Evolutionary conservation across 2,797 vertebrate genomes (phyloP), one percentile per base, ranked within the genome.

Genomic region (Anableps anableps): DNA sequence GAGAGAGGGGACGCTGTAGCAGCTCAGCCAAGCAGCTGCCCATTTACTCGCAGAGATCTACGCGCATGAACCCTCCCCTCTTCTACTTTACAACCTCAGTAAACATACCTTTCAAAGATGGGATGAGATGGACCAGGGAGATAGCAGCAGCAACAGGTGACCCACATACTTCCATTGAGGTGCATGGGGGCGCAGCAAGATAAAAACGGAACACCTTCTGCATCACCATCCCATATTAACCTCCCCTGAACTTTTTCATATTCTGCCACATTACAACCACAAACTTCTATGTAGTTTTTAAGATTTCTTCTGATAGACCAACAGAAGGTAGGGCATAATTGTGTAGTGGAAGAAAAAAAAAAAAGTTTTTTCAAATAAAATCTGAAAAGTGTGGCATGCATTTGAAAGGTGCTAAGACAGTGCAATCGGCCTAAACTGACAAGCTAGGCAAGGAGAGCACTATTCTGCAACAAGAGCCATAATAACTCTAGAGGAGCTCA

Each of bases 21-120:
- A 51, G 88, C 79, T 86, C 89, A 85, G 83, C 36, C 1, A 78
- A 84, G 90, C 94, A 95, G 93, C 94, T 93, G 93, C 91, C 89
- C 83, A 64, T 78, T 84, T 41, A 72, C 74, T 78, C 4, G 36
- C 83, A 80, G 76, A 31, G 79, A 1, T 55, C 75, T 58, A 75
- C 73, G 51, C 45, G 55, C 72, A 82, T 29, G 38, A 76, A 80
- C 80, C 83, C 79, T 36, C 79, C 62, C 31, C 34, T 60, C 73
- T 82, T 80, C 74, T 47, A 74, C 74, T 77, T 58, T 71, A 50
- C 74, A 43, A 72, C 77, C 36, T 10, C 0, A 83, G 53, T 90
- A 86, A 91, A 93, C 88, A 89, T 19, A 80, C 73, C 71, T 80
- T 79, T 85, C 48, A 75, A 71, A 84, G 74, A 4, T 1, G 8